Base-by-base conservation (phyloP, 2,797 vertebrate species). In the Cossypha heuglini region DNA sequence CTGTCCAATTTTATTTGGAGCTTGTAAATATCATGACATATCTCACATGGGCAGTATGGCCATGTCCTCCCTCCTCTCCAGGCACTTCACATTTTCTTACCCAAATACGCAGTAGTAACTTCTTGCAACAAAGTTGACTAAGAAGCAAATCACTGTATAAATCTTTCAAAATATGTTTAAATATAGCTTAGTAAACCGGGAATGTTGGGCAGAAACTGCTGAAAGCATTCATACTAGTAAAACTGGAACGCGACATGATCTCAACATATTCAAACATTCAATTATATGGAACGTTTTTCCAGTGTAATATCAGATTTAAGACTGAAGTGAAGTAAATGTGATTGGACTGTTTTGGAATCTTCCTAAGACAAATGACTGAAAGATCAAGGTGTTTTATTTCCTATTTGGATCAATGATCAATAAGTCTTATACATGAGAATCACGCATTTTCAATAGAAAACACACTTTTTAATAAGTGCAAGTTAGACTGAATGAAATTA, bases 321-420 rank as follows among this genome's bases (percentile, higher is more conserved):
- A 35, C 45, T 54, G 38, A 84, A 87, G 48, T 40, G 86, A 71
- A 82, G 45, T 52, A 91, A 80, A 92, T 59, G 46, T 91, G 85
- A 88, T 83, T 68, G 89, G 71, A 37, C 75, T 96, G 54, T 37
- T 87, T 62, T 72, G 68, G 82, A 97, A 69, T 93, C 93, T 95
- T 96, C 69, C 35, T 94, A 49, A 73, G 90, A 88, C 57, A 94
- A 94, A 96, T 43, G 75, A 82, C 83, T 87, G 79, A 94, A 95
- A 84, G 68, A 94, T 90, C 63, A 89, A 87, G 83, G 75, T 94
- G 78, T 88, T 95, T 96, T 94, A 94, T 95, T 96, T 96, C 91
- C 92, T 95, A 95, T 90, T 87, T 90, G 78, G 86, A 86, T 94
- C 75, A 86, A 64, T 74, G 64, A 95, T 78, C 86, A 90, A 25